These are phyloP conservation scores for Ceriagrion tenellum DNA, from an alignment of 2,888 invertebrate genomes.

Conservation along the genomic window DNA sequence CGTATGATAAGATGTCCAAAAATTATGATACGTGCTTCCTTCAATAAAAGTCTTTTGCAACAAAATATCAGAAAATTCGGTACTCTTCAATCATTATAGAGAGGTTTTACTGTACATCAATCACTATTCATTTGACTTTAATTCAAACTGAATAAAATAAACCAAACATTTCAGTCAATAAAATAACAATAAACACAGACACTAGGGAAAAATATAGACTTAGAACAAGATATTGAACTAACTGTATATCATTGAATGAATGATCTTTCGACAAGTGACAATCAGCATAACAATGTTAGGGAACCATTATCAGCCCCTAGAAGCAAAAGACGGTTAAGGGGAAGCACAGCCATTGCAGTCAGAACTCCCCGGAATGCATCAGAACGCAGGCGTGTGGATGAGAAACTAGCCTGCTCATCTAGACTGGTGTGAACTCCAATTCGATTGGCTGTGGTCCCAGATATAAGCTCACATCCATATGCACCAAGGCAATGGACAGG, in stretches of 20 bases:
- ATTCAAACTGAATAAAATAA: background rate
- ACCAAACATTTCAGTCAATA: background rate
- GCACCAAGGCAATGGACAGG: conserved; percentile 93
- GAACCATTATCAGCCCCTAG: conserved; percentile 96
- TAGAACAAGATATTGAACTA: background rate
- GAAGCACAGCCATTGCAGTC: conserved; percentile 93
- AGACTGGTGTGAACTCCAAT: conserved; percentile 91
- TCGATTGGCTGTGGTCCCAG: conserved; percentile 95
- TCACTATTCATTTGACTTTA: background rate
- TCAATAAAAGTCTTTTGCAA: background rate
- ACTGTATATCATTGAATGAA: background rate
- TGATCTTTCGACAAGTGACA: background rate
- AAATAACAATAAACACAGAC: background rate
- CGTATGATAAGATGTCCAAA: background rate
- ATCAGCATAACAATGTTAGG: conserved; percentile 86
- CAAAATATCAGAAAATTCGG: background rate
- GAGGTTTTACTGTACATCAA: background rate
- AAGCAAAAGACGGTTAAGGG: conserved; percentile 92
- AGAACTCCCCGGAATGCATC: conserved; percentile 95
- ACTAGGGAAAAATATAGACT: background rate
- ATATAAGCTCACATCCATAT: conserved; percentile 90
- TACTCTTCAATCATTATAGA: background rate
- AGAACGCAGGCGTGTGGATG: conserved; percentile 90
- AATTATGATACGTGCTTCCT: background rate
- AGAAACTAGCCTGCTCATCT: conserved; percentile 87